These are phyloP conservation scores for Nixonia krombeini DNA, from an alignment of 1,140 invertebrate genomes.

Conservation along the genomic window DNA sequence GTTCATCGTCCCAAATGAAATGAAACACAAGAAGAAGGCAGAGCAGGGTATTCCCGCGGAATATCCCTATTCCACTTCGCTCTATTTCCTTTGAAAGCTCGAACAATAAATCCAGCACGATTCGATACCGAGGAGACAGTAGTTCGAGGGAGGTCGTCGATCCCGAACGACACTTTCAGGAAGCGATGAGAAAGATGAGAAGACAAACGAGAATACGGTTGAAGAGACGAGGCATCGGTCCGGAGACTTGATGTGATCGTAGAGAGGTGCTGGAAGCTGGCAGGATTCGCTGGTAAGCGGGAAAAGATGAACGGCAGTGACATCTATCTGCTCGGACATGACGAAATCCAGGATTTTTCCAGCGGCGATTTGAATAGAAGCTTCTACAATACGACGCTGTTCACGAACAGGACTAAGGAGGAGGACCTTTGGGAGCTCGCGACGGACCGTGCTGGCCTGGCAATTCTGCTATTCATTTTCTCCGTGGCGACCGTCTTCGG, in stretches of 20 bases:
- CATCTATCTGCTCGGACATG: constrained; percentile 53
- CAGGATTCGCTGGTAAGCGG: constrained; percentile 18
- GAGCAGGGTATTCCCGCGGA: no score
- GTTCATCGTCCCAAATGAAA: no score
- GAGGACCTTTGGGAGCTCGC: constrained; percentile 61
- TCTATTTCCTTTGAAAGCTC: no score
- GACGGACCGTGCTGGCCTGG: constrained; percentile 68
- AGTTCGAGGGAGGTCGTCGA: not conserved
- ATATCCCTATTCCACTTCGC: no score
- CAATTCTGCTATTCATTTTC: constrained; percentile 74
- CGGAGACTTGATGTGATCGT: constrained; percentile 26
- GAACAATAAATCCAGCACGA: no score
- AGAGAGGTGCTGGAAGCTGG: constrained; percentile 22
- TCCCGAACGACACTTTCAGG: not conserved
- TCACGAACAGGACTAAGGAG: constrained; percentile 59
- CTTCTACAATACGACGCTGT: constrained; percentile 50
- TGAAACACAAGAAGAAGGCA: constrained; percentile 7
- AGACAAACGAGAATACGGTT: constrained; percentile 18
- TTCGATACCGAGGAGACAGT: not conserved
- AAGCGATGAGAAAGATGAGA: constrained; percentile 13
- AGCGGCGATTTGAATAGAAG: constrained; percentile 29
- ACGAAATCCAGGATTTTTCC: constrained; percentile 48
- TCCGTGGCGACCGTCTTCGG: constrained; percentile 78
- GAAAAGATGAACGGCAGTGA: constrained; percentile 62
- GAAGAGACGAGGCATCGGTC: constrained; percentile 22